Conservation (phyloP, 2,113 vertebrate genomes). For the Mesocricetus auratus region DNA sequence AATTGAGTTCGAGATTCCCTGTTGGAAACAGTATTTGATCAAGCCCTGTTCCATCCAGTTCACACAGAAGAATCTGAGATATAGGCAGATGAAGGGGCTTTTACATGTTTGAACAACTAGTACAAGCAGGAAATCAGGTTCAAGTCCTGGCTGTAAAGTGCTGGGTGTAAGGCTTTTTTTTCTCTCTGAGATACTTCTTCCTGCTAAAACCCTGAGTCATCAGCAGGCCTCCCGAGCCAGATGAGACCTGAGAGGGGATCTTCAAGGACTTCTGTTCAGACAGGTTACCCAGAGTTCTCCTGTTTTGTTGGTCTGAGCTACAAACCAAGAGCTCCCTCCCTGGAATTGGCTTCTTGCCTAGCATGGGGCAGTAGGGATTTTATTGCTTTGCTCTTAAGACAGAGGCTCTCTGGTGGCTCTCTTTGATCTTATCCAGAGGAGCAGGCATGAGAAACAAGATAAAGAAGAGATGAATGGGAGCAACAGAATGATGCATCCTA, state of each 20-base stretch:
- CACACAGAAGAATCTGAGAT: background rate
- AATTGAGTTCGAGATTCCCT: background rate
- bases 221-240: accelerated
- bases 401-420: background rate
- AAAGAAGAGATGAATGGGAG: background rate
- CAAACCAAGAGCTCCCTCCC: too few species aligned
- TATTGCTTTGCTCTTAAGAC: background rate
- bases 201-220: background rate
- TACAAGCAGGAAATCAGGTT: background rate
- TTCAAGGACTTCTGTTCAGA: background rate
- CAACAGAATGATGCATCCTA: accelerated
- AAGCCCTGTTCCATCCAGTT: background rate
- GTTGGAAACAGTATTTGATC: background rate
- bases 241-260: background rate
- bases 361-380: background rate
- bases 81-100: background rate
- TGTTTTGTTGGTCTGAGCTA: background rate
- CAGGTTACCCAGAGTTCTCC: background rate
- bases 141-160: background rate
- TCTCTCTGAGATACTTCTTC: background rate
- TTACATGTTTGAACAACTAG: background rate
- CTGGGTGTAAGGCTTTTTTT: too few species aligned
- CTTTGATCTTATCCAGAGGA: background rate
- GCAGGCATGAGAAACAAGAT: background rate
- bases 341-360: background rate